A percentile compares a stretch with the other conserved stretches of the same genome.
Conservation (phyloP, 2,797 vertebrate genomes). For the Smutsia temminckii region DNA sequence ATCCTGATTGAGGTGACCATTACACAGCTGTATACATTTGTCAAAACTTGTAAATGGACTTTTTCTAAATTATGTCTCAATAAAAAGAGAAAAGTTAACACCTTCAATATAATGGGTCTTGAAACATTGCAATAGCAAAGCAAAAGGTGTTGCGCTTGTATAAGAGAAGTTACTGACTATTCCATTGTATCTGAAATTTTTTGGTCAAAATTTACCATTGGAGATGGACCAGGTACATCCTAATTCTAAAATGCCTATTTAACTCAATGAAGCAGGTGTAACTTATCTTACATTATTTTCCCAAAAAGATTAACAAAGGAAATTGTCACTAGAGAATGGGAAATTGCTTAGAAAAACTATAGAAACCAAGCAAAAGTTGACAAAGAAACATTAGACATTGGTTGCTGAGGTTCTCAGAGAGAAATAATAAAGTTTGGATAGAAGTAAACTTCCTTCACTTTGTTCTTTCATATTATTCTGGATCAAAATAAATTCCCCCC, state of each 20-base stretch:
- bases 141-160: background rate
- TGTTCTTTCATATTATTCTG: constrained; percentile 14
- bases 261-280: constrained; percentile 15
- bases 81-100: background rate
- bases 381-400: background rate
- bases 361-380: constrained; percentile 14
- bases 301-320: background rate
- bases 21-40: background rate
- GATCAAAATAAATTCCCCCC: constrained; percentile 16
- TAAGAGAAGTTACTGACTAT: background rate
- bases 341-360: background rate
- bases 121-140: background rate
- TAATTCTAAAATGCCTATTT: constrained; percentile 20
- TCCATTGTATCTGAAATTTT: background rate
- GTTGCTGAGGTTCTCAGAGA: background rate
- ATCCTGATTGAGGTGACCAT: background rate
- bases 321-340: constrained; percentile 1
- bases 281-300: background rate
- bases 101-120: background rate
- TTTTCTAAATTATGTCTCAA: background rate
- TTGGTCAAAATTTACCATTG: background rate
- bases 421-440: constrained; percentile 37
- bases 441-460: constrained; percentile 52
- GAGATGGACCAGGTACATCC: background rate
- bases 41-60: background rate